These are phyloP conservation scores for Pluvialis apricaria DNA, from an alignment of 2,113 vertebrate species.

Conservation along the genomic window DNA sequence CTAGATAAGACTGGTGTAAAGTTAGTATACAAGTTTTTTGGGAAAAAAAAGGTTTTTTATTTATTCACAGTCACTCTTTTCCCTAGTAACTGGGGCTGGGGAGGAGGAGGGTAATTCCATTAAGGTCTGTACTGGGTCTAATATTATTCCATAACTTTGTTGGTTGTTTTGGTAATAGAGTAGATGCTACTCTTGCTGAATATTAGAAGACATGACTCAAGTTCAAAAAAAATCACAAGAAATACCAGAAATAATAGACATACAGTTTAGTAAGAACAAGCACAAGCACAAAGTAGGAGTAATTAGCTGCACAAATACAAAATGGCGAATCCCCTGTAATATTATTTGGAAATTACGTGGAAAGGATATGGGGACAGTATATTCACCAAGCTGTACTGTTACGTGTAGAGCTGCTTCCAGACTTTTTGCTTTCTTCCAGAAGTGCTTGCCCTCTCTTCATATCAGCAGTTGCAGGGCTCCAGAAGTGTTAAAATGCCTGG, in stretches of 20 bases:
- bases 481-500: neutral
- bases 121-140: neutral
- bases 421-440: neutral
- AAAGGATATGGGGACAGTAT: neutral
- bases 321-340: neutral
- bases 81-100: accelerated
- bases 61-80: neutral
- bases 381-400: neutral
- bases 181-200: neutral
- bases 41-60: neutral
- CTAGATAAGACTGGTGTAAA: neutral
- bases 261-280: neutral
- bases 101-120: neutral
- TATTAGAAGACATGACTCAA: neutral
- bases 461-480: neutral
- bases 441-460: neutral
- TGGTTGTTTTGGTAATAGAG: neutral
- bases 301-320: neutral
- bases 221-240: neutral
- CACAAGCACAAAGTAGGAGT: neutral
- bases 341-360: no score
- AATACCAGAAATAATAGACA: neutral
- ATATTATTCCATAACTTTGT: neutral
- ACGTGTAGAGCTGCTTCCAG: neutral
- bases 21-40: neutral